Conservation (phyloP, 2,797 vertebrate genomes). For the Nyctibius grandis region DNA sequence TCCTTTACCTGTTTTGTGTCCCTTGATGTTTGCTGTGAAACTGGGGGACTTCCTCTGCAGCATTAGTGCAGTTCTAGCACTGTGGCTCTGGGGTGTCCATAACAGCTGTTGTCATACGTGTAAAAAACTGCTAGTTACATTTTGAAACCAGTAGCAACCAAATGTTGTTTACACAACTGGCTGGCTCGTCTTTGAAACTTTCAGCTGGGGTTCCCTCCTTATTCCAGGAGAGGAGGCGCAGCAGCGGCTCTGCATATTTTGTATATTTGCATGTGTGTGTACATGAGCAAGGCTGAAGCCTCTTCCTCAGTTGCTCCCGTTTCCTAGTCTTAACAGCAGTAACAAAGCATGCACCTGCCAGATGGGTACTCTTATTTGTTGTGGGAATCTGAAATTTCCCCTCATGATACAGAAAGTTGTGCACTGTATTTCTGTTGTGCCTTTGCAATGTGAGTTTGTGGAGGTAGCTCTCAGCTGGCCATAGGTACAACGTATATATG, state of each 20-base stretch:
- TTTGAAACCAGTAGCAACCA: slow-evolving; percentile 28
- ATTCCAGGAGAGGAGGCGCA: background rate
- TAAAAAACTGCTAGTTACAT: background rate
- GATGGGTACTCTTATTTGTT: background rate
- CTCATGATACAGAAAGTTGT: background rate
- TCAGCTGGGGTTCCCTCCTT: background rate
- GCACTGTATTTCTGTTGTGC: background rate
- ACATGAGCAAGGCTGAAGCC: background rate
- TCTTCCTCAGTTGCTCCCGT: background rate
- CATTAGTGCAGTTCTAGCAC: background rate
- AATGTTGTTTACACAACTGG: background rate
- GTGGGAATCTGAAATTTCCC: background rate
- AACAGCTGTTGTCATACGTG: background rate
- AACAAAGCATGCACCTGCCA: background rate
- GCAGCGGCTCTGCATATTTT: background rate
- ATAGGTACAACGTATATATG: no score
- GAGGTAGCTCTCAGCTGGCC: background rate
- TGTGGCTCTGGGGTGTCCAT: background rate
- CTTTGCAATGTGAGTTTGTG: background rate
- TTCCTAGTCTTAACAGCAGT: background rate
- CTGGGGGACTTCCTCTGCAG: background rate
- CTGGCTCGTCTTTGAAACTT: background rate
- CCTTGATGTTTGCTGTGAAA: background rate
- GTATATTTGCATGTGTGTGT: background rate
- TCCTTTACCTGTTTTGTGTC: background rate